phyloP scores from a whole-genome alignment of 53 echinoderm and acorn worm genomes.

The Stichopus horrens region DNA sequence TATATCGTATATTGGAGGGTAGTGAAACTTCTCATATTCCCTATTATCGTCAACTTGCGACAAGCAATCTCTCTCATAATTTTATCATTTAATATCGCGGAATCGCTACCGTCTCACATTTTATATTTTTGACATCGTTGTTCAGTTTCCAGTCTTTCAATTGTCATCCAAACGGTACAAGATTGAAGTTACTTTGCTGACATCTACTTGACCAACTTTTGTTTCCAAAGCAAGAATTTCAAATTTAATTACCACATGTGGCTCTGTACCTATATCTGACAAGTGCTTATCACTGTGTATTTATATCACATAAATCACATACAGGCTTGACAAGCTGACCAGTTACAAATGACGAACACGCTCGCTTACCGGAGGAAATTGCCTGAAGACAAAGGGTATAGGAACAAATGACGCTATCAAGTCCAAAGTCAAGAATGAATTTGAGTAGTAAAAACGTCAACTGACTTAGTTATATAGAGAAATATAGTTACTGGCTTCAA shows the following conservation, averaged over 20 bases:
- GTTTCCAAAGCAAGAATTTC: constrained; percentile 4
- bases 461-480: background rate
- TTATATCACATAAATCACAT: background rate
- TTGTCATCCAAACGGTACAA: background rate
- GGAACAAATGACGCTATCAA: background rate
- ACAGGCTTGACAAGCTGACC: constrained; percentile 2
- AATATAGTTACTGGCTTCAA: background rate
- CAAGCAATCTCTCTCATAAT: no score
- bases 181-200: constrained; percentile 6
- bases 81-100: no score
- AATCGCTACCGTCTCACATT: no score
- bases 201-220: background rate
- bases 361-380: constrained; percentile 13
- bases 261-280: background rate
- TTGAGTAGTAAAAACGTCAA: constrained; percentile 14
- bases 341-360: constrained; percentile 34
- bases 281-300: constrained; percentile 22
- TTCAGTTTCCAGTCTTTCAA: no score
- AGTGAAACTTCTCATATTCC: no score
- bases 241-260: constrained; percentile 17
- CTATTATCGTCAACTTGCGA: no score
- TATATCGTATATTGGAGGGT: no score
- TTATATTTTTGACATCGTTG: no score
- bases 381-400: constrained; percentile 24
- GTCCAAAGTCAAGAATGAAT: background rate